Evolutionary conservation across 2,888 invertebrate species (phyloP), one percentile per base, ranked within the genome.

Genomic region (Ochropleura leucogaster): DNA sequence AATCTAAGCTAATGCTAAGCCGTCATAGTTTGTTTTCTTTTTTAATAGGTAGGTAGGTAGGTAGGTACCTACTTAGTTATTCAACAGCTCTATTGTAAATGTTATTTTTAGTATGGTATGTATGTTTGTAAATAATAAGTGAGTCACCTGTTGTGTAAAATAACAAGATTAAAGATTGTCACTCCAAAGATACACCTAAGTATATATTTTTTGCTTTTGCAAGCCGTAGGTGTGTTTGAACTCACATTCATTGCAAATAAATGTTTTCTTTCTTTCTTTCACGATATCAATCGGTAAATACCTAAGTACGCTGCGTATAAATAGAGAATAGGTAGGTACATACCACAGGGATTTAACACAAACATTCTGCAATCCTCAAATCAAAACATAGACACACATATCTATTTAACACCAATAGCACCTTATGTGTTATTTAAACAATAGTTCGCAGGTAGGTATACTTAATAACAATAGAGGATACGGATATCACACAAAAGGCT

Each of bases 91-190:
- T 51, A 78, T 59, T 69, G 57, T 59, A 49, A 46, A 44, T 69
- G 44, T 51, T 51, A 78, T 78, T 69, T 67, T 18, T 42, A 44
- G 30, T 40, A 57, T 44, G 42, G 53, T 72, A 55, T 42, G 20
- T 47, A 46, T 16, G 55, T 47, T 53, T 53, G 20, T 77, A 49
- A 74, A 42, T 78, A 59, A 42, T 5, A 42, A 20, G 42, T 76
- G 76, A 63, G 76, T 75, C 81, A 82, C 51, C 49, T 82, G 63
- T 77, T 77, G 63, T 77, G 46, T 64, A 60, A 49, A 71, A 65
- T 57, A 72, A 77, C 62, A 57, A 51, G 82, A 76, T 68, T 81
- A 81, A 53, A 64, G 9, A 49, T 67, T 63, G 55, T 47, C 66
- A 53, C 53, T 64, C 42, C 42, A 46, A 51, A 30, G 30, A 30